These are phyloP conservation scores for Sterrhoptilus dennistouni DNA, from an alignment of 2,113 vertebrate species.

Conservation along the genomic window DNA sequence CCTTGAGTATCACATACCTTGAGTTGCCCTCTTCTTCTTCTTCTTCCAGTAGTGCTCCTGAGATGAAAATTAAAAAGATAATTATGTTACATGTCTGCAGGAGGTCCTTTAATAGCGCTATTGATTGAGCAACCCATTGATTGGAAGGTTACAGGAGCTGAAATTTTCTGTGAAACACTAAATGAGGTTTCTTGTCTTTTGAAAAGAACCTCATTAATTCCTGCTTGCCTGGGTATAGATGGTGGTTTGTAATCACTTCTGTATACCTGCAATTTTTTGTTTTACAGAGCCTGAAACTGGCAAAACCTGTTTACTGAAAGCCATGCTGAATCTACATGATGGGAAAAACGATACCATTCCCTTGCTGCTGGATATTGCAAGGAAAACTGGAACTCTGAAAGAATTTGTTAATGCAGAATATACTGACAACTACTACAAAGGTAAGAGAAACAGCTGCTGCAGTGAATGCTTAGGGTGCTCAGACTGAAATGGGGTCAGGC, in stretches of 20 bases:
- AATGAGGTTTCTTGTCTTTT: not conserved
- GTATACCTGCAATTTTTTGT: not conserved
- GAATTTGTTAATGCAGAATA: slow-evolving; percentile 88
- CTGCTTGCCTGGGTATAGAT: not conserved
- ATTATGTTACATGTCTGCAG: not conserved
- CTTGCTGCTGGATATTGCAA: slow-evolving; percentile 83
- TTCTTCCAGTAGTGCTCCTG: not conserved
- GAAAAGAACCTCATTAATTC: not conserved
- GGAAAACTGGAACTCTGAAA: slow-evolving; percentile 82
- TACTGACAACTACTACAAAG: slow-evolving; percentile 88
- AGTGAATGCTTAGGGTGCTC: not conserved
- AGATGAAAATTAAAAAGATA: not conserved
- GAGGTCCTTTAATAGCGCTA: not conserved
- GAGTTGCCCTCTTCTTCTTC: not conserved
- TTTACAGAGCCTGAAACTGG: slow-evolving; percentile 85
- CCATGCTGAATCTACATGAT: slow-evolving; percentile 86
- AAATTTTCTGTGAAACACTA: not conserved
- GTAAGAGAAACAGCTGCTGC: slow-evolving; percentile 59
- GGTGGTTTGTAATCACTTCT: not conserved
- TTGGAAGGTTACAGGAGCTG: not conserved
- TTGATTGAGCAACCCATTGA: not conserved
- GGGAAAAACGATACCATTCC: slow-evolving; percentile 86
- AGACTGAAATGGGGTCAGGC: not conserved
- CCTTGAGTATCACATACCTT: not conserved
- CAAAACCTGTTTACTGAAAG: slow-evolving; percentile 91